phyloP scores from a whole-genome alignment of 2,888 invertebrate genomes.

The Amblyteles armatorius region DNA sequence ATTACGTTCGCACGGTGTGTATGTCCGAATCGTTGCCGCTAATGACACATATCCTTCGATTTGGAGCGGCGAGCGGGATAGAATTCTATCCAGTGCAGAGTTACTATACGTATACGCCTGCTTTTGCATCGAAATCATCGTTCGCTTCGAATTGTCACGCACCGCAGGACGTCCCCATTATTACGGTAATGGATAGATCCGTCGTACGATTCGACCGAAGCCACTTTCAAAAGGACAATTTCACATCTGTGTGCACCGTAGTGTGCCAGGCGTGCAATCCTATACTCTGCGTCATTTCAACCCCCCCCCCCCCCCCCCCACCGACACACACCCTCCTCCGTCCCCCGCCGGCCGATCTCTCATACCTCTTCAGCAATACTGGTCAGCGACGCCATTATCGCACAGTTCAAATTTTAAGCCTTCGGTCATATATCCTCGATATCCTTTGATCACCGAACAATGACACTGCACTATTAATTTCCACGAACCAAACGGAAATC shows the following conservation, averaged over 20 bases:
- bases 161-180: constrained; percentile 51
- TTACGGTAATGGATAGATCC: constrained; percentile 58
- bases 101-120: constrained; percentile 9
- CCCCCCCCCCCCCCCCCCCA: neutral
- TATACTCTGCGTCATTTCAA: constrained; percentile 15
- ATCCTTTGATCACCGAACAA: neutral
- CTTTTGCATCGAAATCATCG: constrained; percentile 53
- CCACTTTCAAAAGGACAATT: constrained; percentile 62
- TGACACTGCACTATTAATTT: neutral
- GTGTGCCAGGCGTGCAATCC: neutral
- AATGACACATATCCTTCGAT: constrained; percentile 63
- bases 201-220: constrained; percentile 36
- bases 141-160: constrained; percentile 60
- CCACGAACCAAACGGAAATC: neutral
- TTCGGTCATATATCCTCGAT: neutral
- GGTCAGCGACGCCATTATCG: neutral
- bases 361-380: too few species aligned
- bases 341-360: too few species aligned
- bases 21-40: constrained; percentile 59
- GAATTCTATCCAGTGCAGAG: constrained; percentile 4
- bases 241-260: constrained; percentile 6
- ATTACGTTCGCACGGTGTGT: constrained; percentile 43
- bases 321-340: neutral
- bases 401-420: neutral
- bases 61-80: constrained; percentile 7